These are phyloP conservation scores for Ptychobarbus kaznakovi DNA, from an alignment of 2,797 vertebrate species.

Conservation along the genomic window DNA sequence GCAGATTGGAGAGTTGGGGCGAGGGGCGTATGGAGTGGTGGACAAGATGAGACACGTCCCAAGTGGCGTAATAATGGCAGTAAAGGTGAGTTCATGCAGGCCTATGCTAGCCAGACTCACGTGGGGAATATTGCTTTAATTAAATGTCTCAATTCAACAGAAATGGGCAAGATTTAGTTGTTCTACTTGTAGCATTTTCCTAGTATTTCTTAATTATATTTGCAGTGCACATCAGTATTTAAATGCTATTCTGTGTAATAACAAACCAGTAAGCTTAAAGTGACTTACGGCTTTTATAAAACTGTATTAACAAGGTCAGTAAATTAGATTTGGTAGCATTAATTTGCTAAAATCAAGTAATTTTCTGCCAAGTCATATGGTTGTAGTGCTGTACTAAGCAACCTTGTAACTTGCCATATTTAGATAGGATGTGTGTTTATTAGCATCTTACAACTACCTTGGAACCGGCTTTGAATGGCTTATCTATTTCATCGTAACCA, in stretches of 20 bases:
- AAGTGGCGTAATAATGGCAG: conserved; percentile 96
- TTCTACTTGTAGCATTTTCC: not conserved
- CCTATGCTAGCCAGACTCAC: not conserved
- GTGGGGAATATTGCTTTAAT: not conserved
- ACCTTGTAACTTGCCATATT: not conserved
- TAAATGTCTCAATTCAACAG: not conserved
- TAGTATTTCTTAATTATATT: not conserved
- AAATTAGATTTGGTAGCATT: not conserved
- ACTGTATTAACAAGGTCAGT: not conserved
- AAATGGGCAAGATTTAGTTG: not conserved
- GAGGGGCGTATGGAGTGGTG: conserved; percentile 96
- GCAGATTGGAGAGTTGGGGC: conserved; percentile 91
- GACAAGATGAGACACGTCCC: conserved; percentile 96
- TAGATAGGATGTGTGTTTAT: not conserved
- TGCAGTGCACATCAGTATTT: not conserved
- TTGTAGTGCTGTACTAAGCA: not conserved
- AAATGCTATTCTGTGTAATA: not conserved
- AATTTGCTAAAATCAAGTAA: not conserved
- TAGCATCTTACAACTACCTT: not conserved
- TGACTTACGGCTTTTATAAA: not conserved
- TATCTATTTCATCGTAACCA: not conserved
- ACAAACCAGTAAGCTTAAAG: not conserved
- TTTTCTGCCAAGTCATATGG: not conserved
- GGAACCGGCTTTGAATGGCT: not conserved
- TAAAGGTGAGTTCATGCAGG: conserved; percentile 84